Conservation (phyloP, 2,888 invertebrate species). For the Scaptomyza caliginosa region DNA sequence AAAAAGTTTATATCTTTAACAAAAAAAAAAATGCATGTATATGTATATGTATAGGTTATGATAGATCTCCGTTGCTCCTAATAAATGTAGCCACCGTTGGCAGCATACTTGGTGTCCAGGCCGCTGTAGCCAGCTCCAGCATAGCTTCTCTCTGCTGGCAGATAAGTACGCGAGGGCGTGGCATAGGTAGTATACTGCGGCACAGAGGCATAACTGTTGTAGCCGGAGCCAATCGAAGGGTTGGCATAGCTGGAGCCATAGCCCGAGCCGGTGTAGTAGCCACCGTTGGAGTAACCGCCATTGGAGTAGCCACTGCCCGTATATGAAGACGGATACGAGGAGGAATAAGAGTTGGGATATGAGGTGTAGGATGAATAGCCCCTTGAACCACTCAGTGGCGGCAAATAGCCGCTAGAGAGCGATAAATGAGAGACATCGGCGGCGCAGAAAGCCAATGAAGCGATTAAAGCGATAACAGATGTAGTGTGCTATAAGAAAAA, state of each 20-base stretch:
- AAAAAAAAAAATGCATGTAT: slow-evolving; percentile 14
- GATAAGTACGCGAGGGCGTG: slow-evolving; percentile 56
- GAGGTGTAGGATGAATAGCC: slow-evolving; percentile 41
- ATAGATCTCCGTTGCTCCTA: slow-evolving; percentile 35
- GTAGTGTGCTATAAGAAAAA: slow-evolving; percentile 55
- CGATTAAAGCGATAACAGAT: slow-evolving; percentile 50
- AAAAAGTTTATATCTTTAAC: background rate
- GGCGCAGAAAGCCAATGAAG: slow-evolving; percentile 55
- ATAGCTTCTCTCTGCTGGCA: slow-evolving; percentile 48
- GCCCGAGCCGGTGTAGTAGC: slow-evolving; percentile 39
- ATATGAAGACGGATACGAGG: slow-evolving; percentile 45
- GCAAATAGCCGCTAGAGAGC: slow-evolving; percentile 69
- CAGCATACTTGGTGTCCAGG: slow-evolving; percentile 73
- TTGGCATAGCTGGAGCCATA: slow-evolving; percentile 13
- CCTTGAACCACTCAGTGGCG: slow-evolving; percentile 58
- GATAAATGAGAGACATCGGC: slow-evolving; percentile 78
- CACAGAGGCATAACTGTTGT: slow-evolving; percentile 47
- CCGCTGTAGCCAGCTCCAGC: slow-evolving; percentile 43
- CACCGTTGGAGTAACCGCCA: slow-evolving; percentile 12
- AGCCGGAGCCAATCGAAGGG: slow-evolving; percentile 26
- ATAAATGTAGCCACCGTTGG: slow-evolving; percentile 79
- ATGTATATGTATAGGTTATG: background rate
- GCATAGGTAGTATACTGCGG: slow-evolving; percentile 58
- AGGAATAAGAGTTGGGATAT: slow-evolving; percentile 25
- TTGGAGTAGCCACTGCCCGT: slow-evolving; percentile 26